These are phyloP conservation scores for Saturnia pavonia DNA, from an alignment of 2,888 invertebrate genomes.

Conservation along the genomic window DNA sequence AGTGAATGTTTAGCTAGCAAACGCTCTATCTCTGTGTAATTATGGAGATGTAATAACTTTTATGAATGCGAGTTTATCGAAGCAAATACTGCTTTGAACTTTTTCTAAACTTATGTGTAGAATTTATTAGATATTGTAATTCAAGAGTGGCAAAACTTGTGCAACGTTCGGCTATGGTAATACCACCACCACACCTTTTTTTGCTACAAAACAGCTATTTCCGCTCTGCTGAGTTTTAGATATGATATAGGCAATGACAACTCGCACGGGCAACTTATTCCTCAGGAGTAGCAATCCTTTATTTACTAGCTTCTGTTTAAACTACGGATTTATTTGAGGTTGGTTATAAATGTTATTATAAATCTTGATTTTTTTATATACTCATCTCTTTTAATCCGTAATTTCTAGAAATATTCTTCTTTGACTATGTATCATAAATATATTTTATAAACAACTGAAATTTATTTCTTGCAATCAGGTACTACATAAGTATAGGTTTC, in stretches of 20 bases:
- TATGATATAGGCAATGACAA: no score
- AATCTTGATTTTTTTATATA: neutral
- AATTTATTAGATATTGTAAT: neutral
- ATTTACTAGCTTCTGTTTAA: neutral
- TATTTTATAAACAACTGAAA: neutral
- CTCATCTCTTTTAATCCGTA: neutral
- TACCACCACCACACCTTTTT: neutral
- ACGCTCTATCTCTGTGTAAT: slow-evolving; percentile 67
- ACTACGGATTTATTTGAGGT: neutral
- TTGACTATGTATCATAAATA: neutral
- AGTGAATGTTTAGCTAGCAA: slow-evolving; percentile 70
- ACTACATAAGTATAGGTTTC: neutral
- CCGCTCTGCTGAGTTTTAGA: no score
- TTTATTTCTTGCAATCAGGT: neutral
- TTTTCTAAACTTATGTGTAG: slow-evolving; percentile 20
- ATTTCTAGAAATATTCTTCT: neutral
- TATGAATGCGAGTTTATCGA: slow-evolving; percentile 38
- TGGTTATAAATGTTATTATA: neutral
- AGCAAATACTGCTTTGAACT: slow-evolving; percentile 50
- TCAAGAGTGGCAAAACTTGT: neutral
- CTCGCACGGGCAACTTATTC: neutral
- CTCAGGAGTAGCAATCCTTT: neutral
- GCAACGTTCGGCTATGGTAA: neutral
- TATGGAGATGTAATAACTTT: slow-evolving; percentile 59
- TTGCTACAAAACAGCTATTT: neutral